Base-by-base conservation (phyloP, 2,113 vertebrate genomes). In the Petrocephalus microphthalmus region DNA sequence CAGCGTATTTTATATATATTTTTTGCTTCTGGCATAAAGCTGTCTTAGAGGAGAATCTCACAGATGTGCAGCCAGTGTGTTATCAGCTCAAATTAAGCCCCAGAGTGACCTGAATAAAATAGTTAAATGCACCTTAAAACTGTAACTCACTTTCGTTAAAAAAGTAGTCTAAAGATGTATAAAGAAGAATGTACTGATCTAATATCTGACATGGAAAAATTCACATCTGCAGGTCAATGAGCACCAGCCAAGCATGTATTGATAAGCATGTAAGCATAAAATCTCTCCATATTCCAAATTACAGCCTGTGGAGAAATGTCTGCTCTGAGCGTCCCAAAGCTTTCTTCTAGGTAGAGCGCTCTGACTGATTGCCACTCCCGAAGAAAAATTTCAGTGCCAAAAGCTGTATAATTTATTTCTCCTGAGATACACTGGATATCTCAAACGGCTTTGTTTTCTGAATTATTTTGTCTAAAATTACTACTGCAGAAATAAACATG, bases 401-500 rank as follows among this genome's bases (percentile, higher is more conserved):
- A 78, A 78, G 33, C 29, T 42, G 33, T 78, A 78, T 78, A 33
- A 37, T 42, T 78, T 78, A 78, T 78, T 78, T 78, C 71, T 78
- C 71, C 19, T 13, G 71, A 17, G 71, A 42, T 37, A 78, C 71
- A 20, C 13, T 78, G 71, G 71, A 78, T 78, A 78, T 78, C 71
- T 78, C 71, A 19, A 78, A n/a, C 33, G 2, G 15, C 71, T 78
- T 78, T 78, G 71, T 78, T 78, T 78, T 78, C 71, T 19, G 33
- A 78, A 78, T 74, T 15, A 74, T 78, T 78, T 78, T 42, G 29
- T 78, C 71, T 78, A 78, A 78, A 78, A 78, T 78, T 78, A 78
- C 71, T 42, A 78, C 71, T 37, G 37, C 13, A 78, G 71, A 78
- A 78, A 78, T 78, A 78, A 74, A 78, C 71, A 78, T 11, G 17